Evolutionary conservation across 2,888 invertebrate genomes (phyloP).

Genomic region (Drosophila heteroneura): DNA sequence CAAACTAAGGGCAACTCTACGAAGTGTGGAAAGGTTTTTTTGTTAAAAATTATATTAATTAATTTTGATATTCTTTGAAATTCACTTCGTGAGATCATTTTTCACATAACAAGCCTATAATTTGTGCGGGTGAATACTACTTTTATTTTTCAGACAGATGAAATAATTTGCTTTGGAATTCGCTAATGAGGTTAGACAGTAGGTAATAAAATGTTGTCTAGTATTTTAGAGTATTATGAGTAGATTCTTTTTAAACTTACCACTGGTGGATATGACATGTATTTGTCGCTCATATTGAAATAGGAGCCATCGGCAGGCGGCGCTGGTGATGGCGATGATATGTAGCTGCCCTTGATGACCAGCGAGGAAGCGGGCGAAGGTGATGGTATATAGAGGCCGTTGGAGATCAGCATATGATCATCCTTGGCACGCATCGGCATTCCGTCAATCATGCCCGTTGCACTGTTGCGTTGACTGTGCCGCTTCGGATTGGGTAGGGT

Average conservation of each 20-base stretch:
- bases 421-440: conserved; percentile 82
- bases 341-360: conserved; percentile 84
- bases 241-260: conserved; percentile 61
- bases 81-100: background rate
- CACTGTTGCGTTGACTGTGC: conserved; percentile 82
- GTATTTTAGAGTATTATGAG: background rate
- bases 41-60: conserved; percentile 7
- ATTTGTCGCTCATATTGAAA: conserved; percentile 84
- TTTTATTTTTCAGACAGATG: background rate
- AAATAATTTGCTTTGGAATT: background rate
- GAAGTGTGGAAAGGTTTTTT: conserved; percentile 9
- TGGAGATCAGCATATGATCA: conserved; percentile 84
- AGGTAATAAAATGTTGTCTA: background rate
- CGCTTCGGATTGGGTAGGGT: conserved; percentile 83
- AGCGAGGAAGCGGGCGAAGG: conserved; percentile 84
- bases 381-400: conserved; percentile 83
- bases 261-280: conserved; percentile 84
- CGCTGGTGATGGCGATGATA: conserved; percentile 84
- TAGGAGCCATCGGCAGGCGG: conserved; percentile 84
- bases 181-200: background rate
- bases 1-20: conserved; percentile 13
- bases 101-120: conserved; percentile 3
- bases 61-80: background rate
- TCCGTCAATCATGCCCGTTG: conserved; percentile 69
- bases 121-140: background rate